Conservation (phyloP, 2,888 invertebrate species). For the Mythimna impura region DNA sequence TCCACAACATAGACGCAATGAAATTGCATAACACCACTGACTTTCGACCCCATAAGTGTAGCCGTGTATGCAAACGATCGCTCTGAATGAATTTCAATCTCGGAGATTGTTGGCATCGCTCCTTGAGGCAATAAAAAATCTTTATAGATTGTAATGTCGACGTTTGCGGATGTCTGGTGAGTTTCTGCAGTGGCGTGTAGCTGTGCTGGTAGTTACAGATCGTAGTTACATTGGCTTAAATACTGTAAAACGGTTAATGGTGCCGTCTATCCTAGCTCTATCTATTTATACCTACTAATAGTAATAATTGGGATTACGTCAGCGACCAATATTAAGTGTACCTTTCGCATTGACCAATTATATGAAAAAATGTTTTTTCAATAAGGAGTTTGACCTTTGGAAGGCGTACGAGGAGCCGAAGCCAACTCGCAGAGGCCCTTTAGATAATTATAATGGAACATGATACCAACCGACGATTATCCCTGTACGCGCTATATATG, state of each 20-base stretch:
- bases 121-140: conserved; percentile 55
- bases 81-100: conserved; percentile 60
- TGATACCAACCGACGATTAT: too few relatives aligned
- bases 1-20: conserved; percentile 12
- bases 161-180: conserved; percentile 43
- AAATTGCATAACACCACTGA: conserved; percentile 23
- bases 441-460: too few relatives aligned
- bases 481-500: too few relatives aligned
- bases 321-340: too few relatives aligned
- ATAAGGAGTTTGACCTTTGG: too few relatives aligned
- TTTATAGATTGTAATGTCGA: conserved; percentile 55
- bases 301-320: too few relatives aligned
- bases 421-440: too few relatives aligned
- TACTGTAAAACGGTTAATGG: background rate
- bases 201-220: conserved; percentile 12
- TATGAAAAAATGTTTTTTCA: too few relatives aligned
- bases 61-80: conserved; percentile 36
- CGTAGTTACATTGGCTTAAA: background rate
- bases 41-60: conserved; percentile 29
- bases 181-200: conserved; percentile 19
- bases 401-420: too few relatives aligned
- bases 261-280: background rate
- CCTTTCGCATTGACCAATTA: too few relatives aligned
- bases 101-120: conserved; percentile 58
- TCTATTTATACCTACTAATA: too few relatives aligned